These are phyloP conservation scores for Fringilla coelebs DNA, from an alignment of 2,797 vertebrate species.

Conservation along the genomic window DNA sequence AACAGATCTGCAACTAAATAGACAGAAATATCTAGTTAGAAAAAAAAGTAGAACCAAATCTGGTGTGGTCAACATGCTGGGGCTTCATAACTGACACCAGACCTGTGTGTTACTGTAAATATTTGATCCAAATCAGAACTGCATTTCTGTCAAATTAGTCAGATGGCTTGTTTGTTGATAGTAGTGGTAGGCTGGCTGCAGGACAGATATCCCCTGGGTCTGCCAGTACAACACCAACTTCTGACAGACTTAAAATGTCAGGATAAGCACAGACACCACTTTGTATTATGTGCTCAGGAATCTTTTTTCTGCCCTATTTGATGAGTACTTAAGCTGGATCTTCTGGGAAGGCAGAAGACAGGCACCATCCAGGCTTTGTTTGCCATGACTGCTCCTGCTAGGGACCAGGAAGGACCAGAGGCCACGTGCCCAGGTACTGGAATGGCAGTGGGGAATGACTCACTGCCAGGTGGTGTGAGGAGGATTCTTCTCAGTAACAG, in stretches of 20 bases:
- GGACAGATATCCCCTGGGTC: background rate
- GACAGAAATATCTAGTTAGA: background rate
- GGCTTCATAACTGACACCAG: background rate
- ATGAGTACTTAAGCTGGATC: background rate
- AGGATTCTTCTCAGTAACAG: background rate
- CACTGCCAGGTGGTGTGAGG: fast-evolving
- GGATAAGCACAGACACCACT: background rate
- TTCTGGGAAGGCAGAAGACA: background rate
- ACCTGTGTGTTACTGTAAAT: background rate
- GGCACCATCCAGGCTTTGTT: background rate
- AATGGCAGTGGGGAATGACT: background rate
- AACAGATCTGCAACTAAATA: background rate
- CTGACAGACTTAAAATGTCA: background rate
- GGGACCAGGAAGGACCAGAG: background rate
- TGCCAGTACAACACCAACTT: background rate
- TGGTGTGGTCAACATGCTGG: background rate
- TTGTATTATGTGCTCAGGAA: background rate
- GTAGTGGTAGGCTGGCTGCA: background rate
- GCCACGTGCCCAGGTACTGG: background rate
- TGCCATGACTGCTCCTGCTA: background rate
- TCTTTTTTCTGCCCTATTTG: background rate
- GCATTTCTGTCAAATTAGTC: background rate
- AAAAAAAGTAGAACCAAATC: background rate
- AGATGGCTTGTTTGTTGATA: background rate
- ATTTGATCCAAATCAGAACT: background rate